Evolutionary conservation across 2,797 vertebrate genomes (phyloP).

Genomic region (Vireo griseus): DNA sequence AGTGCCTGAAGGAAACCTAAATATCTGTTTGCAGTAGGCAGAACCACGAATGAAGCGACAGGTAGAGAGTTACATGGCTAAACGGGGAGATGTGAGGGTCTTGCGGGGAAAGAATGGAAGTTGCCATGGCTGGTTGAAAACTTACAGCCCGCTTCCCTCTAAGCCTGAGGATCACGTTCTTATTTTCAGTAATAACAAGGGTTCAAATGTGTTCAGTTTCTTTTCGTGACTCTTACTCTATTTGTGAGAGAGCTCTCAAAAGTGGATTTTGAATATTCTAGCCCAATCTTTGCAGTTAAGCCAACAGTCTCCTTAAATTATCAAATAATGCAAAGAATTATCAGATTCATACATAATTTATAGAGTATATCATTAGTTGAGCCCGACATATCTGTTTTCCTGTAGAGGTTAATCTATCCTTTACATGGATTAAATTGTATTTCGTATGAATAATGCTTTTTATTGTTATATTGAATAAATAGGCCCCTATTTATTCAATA

Average conservation of each 20-base stretch:
- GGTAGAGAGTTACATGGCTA: not conserved
- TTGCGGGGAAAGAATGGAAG: rapidly evolving
- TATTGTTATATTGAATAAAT: not conserved
- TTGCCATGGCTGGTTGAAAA: not conserved
- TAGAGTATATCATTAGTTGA: not conserved
- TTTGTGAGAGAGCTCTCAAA: not conserved
- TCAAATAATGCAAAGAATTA: not conserved
- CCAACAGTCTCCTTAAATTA: not conserved
- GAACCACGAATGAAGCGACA: not conserved
- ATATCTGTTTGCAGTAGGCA: not conserved
- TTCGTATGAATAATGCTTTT: not conserved
- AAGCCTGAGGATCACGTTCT: not conserved
- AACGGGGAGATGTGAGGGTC: not conserved
- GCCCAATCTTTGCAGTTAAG: not conserved
- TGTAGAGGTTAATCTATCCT: not conserved
- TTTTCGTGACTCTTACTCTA: not conserved
- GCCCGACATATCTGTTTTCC: not conserved
- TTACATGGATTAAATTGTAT: not conserved
- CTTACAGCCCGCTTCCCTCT: not conserved
- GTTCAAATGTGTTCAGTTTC: not conserved
- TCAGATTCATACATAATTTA: not conserved
- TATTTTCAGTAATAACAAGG: not conserved
- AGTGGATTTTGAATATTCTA: not conserved
- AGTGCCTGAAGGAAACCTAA: not conserved
- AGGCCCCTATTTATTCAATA: not conserved